Evolutionary conservation across 2,113 vertebrate species (phyloP).

Genomic region (Oceanites oceanicus): DNA sequence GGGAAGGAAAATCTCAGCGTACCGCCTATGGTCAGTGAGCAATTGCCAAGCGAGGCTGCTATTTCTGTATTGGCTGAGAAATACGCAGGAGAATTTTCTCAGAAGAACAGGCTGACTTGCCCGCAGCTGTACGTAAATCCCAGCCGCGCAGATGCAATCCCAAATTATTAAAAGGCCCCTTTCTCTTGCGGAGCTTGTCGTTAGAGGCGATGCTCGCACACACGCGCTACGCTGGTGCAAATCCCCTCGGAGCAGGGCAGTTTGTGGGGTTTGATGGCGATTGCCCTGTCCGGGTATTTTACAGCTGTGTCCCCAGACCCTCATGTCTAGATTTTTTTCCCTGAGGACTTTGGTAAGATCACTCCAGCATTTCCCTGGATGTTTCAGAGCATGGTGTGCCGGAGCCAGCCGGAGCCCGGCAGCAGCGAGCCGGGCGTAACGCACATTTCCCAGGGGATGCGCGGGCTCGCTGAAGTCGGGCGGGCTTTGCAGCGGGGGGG

Average conservation of each 20-base stretch:
- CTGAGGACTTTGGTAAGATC: neutral
- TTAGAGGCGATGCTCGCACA: neutral
- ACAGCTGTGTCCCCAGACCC: neutral
- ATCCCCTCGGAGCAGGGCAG: neutral
- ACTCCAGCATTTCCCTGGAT: neutral
- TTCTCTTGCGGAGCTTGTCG: neutral
- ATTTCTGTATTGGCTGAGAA: slow-evolving; percentile 30
- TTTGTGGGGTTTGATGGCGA: neutral
- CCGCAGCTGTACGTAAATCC: neutral
- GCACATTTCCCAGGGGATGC: neutral
- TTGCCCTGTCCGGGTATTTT: neutral
- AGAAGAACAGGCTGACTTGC: neutral
- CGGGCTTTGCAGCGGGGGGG: neutral
- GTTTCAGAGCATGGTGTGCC: neutral
- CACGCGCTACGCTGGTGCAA: neutral
- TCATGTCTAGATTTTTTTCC: neutral
- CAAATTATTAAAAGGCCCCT: neutral
- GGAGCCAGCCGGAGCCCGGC: neutral
- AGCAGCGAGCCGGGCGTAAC: neutral
- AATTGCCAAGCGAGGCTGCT: neutral
- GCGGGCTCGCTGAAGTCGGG: neutral
- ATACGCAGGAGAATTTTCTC: neutral
- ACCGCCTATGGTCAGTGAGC: neutral
- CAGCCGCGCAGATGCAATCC: neutral
- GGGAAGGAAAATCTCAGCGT: neutral